Evolutionary conservation across 2,888 invertebrate genomes (phyloP), one percentile per base, ranked within the genome.

Genomic region (Artemia sinica): DNA sequence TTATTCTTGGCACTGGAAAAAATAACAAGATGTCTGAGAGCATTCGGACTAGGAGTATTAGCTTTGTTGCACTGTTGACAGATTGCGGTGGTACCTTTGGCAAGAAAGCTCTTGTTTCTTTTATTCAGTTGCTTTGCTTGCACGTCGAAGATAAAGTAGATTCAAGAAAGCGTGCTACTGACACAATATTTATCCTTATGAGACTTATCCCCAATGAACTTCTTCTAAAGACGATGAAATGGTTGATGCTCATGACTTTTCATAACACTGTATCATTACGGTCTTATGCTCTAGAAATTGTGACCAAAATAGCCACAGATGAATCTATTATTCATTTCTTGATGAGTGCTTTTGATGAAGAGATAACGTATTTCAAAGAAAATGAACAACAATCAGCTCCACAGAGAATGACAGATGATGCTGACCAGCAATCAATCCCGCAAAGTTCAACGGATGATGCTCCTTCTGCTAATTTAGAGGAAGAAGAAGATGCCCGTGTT

Each of bases 221-320:
- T 8, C 63, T 58, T 58, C 63, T 58, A 58, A 58, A 58, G 63
- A 11, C 28, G 14, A 18, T 58, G 63, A 58, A 58, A 58, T 58
- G 63, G 63, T 28, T 58, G n/a, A 58, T 58, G 63, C 63, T 58
- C n/a, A 58, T 58, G 63, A 58, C 63, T 28, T 58, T 58, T 28
- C 63, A 58, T 28, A 58, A 58, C 63, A 18, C 63, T 11, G 63
- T 58, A 28, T 58, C 63, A 10, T 28, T 58, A 8, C n/a, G 63
- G 28, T 18, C 63, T 18, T 58, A 58, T 58, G 63, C 63, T 10
- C 63, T 58, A 18, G 63, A 58, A 58, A 28, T 58, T 18, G 28
- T 58, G 9, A 58, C 63, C 63, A 58, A 58, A 58, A 58, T 58
- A 9, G 63, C 14, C 28, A 58, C 63, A 8, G 63, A 58, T 58